A percentile compares a stretch with the other conserved stretches of the same genome.
These are phyloP conservation scores for Uloborus diversus DNA, from an alignment of 1,140 invertebrate genomes.

Conservation along the genomic window DNA sequence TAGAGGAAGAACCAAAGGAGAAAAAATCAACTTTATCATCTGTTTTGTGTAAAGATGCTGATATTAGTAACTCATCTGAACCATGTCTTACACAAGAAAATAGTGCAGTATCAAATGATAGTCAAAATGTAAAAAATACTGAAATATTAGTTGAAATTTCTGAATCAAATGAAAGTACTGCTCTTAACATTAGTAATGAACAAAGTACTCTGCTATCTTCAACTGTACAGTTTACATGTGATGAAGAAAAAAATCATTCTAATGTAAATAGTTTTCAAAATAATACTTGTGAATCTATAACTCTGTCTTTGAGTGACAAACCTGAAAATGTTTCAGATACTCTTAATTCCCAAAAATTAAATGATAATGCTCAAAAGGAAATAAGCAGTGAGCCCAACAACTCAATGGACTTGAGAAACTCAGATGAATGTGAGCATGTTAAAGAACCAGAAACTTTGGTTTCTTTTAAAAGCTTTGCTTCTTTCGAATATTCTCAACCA, in stretches of 20 bases:
- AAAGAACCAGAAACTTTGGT: too few species aligned
- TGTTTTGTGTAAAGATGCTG: conserved; percentile 48
- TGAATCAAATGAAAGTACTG: not conserved
- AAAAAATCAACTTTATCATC: conserved; percentile 42
- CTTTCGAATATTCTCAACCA: too few species aligned
- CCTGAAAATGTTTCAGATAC: too few species aligned
- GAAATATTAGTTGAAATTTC: not conserved
- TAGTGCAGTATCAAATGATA: not conserved
- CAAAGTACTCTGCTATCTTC: not conserved
- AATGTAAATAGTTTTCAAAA: not conserved
- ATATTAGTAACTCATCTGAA: conserved; percentile 10
- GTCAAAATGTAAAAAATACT: not conserved
- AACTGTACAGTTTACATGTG: not conserved
- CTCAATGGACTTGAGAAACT: too few species aligned
- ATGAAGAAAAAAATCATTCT: not conserved
- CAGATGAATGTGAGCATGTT: too few species aligned
- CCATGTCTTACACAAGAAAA: not conserved
- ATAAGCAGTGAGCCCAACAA: too few species aligned
- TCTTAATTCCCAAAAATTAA: too few species aligned
- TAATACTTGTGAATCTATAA: not conserved
- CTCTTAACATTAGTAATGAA: not conserved
- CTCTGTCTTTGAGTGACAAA: not conserved
- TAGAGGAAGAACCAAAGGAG: not conserved
- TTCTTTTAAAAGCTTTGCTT: too few species aligned
- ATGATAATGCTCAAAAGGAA: too few species aligned